Conservation (phyloP, 1,140 invertebrate species). For the Drosophila neocordata region DNA sequence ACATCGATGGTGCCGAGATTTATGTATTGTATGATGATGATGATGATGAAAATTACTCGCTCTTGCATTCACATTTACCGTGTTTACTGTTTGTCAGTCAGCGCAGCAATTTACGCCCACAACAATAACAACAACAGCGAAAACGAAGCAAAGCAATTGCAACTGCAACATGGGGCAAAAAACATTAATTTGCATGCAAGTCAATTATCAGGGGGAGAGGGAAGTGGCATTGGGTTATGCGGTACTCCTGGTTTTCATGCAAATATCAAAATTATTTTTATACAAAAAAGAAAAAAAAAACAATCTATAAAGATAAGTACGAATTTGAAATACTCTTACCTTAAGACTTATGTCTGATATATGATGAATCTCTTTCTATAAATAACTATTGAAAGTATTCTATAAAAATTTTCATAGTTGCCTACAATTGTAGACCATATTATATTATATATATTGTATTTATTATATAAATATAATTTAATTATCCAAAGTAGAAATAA, state of each 20-base stretch:
- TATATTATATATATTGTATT: too few relatives aligned
- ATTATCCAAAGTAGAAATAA: too few relatives aligned
- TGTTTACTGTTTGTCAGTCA: constrained; percentile 66
- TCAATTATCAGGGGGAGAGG: constrained; percentile 67
- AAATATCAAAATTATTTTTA: constrained; percentile 55
- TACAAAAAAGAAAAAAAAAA: background rate
- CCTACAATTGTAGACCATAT: too few relatives aligned
- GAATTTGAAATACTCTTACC: constrained; percentile 23
- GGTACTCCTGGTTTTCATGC: constrained; percentile 32
- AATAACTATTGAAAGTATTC: too few relatives aligned
- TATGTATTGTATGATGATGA: constrained; percentile 35
- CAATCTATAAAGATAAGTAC: background rate
- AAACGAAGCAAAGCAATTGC: background rate
- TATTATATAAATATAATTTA: too few relatives aligned
- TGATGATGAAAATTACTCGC: constrained; percentile 54
- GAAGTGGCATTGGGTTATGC: constrained; percentile 35
- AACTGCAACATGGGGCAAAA: constrained; percentile 37
- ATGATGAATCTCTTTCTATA: too few relatives aligned
- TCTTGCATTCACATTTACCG: constrained; percentile 24
- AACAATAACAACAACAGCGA: background rate
- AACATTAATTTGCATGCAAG: constrained; percentile 78
- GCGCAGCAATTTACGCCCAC: constrained; percentile 54
- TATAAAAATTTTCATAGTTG: too few relatives aligned
- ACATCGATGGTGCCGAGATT: constrained; percentile 50
- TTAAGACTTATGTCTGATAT: too few relatives aligned